A percentile compares a stretch with the other conserved stretches of the same genome.
phyloP scores from a whole-genome alignment of 2,113 vertebrate species.

The Hypomesus transpacificus region DNA sequence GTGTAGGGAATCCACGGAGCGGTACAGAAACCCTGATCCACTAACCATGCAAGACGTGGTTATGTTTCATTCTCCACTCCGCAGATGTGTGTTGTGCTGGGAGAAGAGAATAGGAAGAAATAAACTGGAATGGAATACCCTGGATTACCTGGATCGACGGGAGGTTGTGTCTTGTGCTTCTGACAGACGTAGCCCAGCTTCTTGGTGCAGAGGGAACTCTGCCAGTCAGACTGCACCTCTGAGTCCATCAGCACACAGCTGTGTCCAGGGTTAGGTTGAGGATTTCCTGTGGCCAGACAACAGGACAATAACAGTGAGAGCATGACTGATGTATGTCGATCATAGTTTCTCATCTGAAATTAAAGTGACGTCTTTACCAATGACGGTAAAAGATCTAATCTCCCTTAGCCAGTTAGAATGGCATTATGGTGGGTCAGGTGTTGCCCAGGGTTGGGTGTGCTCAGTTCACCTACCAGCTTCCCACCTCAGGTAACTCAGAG shows the following conservation, averaged over 20 bases:
- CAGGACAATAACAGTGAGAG: not conserved
- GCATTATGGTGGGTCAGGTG: too few species aligned
- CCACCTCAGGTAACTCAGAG: constrained; percentile 89
- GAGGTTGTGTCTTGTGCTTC: constrained; percentile 59
- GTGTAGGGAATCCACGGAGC: constrained; percentile 83
- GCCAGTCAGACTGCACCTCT: constrained; percentile 77
- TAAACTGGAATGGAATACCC: fast-evolving
- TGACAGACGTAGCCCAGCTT: constrained; percentile 89
- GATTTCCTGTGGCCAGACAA: constrained; percentile 73
- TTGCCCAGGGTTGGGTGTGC: not conserved
- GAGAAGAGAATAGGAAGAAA: not conserved
- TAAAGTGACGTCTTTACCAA: too few species aligned
- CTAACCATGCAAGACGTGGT: constrained; percentile 35
- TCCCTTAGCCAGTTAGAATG: too few species aligned
- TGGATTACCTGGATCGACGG: constrained; percentile 35
- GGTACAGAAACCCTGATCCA: constrained; percentile 72
- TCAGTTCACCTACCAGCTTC: constrained; percentile 72
- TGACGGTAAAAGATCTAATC: too few species aligned
- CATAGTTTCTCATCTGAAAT: too few species aligned
- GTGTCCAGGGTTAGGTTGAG: constrained; percentile 78
- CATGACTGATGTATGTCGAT: too few species aligned
- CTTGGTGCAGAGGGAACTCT: constrained; percentile 77
- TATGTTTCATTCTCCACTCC: not conserved
- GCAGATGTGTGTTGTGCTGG: not conserved
- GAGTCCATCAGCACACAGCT: constrained; percentile 80